phyloP scores from a whole-genome alignment of 2,797 vertebrate species.

The Psittacula derbiana region DNA sequence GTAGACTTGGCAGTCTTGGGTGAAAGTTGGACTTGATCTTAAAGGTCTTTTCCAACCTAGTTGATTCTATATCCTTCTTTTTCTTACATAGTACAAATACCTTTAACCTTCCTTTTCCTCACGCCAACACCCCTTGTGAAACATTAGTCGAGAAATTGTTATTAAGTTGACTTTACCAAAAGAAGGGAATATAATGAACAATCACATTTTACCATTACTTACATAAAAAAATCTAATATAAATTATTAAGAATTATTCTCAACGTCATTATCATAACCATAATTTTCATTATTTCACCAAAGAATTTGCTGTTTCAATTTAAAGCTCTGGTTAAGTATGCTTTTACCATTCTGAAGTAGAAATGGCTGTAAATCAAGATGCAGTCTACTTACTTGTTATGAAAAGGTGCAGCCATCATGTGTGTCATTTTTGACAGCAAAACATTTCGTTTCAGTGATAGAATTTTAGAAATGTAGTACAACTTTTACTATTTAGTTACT shows the following conservation, averaged over 20 bases:
- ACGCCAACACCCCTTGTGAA: background rate
- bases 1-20: background rate
- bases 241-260: background rate
- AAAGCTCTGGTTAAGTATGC: background rate
- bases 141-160: background rate
- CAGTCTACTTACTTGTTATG: background rate
- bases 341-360: background rate
- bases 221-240: background rate
- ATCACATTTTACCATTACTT: background rate
- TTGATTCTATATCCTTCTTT: background rate
- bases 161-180: background rate
- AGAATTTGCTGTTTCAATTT: background rate
- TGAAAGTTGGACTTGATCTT: background rate
- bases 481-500: background rate
- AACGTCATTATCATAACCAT: accelerated
- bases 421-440: background rate
- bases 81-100: background rate
- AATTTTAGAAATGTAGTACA: background rate
- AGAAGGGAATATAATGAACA: background rate
- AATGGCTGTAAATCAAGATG: background rate
- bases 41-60: background rate
- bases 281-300: background rate
- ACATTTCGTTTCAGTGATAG: background rate
- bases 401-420: background rate
- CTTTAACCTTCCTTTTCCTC: background rate